Evolutionary conservation across 2,888 invertebrate species (phyloP).

Genomic region (Pyrrhia umbra): DNA sequence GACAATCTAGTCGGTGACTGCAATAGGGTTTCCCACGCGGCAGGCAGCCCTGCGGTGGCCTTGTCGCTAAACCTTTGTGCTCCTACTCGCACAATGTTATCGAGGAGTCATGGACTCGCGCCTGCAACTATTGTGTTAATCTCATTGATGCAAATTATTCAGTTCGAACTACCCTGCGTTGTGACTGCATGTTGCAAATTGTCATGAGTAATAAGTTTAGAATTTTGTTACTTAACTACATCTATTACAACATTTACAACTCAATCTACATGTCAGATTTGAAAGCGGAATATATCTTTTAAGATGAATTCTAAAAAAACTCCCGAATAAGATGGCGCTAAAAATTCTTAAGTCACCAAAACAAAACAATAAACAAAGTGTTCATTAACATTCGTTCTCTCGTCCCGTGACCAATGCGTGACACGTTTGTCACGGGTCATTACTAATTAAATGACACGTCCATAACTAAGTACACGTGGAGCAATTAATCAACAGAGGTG

Average conservation of each 20-base stretch:
- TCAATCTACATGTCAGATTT: not conserved
- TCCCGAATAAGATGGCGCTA: not conserved
- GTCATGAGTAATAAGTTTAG: not conserved
- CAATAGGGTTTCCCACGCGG: constrained; percentile 75
- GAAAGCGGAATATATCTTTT: not conserved
- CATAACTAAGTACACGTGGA: constrained; percentile 50
- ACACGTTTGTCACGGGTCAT: constrained; percentile 42
- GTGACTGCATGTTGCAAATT: constrained; percentile 6
- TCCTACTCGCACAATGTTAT: constrained; percentile 68
- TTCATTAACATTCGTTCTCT: constrained; percentile 13
- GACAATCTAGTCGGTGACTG: constrained; percentile 54
- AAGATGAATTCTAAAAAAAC: not conserved
- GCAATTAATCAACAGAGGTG: constrained; percentile 66
- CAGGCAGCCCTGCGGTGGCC: constrained; percentile 73
- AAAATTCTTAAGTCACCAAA: constrained; percentile 6
- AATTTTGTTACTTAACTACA: not conserved
- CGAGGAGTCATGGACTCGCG: constrained; percentile 70
- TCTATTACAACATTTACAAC: not conserved
- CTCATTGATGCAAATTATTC: constrained; percentile 53
- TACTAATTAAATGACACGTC: constrained; percentile 42
- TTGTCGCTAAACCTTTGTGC: constrained; percentile 81
- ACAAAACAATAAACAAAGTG: constrained; percentile 31
- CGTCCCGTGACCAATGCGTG: constrained; percentile 42
- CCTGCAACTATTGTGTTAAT: constrained; percentile 61
- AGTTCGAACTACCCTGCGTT: constrained; percentile 31